Base-by-base conservation (phyloP, 2,888 invertebrate genomes). In the Rutpela maculata region DNA sequence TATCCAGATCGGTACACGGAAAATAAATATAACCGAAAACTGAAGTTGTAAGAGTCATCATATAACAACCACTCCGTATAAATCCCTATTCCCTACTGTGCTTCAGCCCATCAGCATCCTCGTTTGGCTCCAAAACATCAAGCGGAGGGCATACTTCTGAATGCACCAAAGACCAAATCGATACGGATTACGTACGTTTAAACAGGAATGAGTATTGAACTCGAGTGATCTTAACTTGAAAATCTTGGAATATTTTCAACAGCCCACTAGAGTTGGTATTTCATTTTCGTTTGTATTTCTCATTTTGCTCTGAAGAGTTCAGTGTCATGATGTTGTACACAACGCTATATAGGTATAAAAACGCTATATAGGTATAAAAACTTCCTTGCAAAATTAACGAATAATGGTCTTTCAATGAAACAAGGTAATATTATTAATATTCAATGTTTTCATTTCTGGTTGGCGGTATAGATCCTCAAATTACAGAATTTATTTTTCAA, bases 171-270 rank as follows among this genome's bases (percentile, higher is more conserved):
- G 80, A 78, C 77, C 65, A 78, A 86, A 87, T 87, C 87, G 84
- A 87, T 87, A 85, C 67, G 83, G 87, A 87, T 88, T 88, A 88
- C 85, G 84, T 82, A 85, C 84, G 85, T 86, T 87, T 87, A 86
- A 86, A 86, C 84, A 85, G 84, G 81, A 82, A 78, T 74, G 81
- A 82, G 81, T 78, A 81, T 78, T 65, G 63, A 70, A 74, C 78
- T 76, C 77, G 80, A 87, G 86, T 86, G 87, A 87, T 87, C 88
- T 87, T 87, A 87, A 87, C 85, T 87, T 81, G 83, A 84, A 86
- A 84, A 85, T 83, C 84, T 83, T 83, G 80, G 83, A 85, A 85
- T 84, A 85, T 85, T 86, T 85, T 84, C 85, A 85, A 86, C 84
- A 82, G 81, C 82, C 80, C 66, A 66, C 63, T 63, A 55, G 63